phyloP scores from a whole-genome alignment of 2,113 vertebrate species.

The Pseudopipra pipra region DNA sequence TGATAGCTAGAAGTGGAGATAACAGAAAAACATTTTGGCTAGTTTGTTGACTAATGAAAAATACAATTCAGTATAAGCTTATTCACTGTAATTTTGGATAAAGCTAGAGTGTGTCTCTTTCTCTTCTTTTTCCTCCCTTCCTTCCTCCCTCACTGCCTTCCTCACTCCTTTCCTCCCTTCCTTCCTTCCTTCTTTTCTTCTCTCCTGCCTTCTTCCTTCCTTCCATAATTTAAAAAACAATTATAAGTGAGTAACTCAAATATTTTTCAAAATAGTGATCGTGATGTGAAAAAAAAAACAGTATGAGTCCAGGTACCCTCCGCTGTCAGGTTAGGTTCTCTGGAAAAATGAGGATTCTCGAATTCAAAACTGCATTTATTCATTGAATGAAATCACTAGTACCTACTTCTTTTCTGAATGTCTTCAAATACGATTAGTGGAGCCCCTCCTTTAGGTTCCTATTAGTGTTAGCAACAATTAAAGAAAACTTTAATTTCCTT shows the following conservation, averaged over 20 bases:
- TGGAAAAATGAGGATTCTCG: background rate
- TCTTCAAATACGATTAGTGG: background rate
- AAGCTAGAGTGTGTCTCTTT: background rate
- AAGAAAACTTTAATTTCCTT: background rate
- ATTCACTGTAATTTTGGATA: slow-evolving; percentile 13
- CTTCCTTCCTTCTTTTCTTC: background rate
- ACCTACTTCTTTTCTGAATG: background rate
- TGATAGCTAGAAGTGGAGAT: slow-evolving; percentile 7
- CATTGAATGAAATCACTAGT: background rate
- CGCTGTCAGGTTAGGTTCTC: background rate
- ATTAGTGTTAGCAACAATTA: background rate
- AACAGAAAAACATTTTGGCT: background rate
- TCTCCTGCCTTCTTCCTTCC: background rate
- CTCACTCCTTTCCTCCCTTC: too few relatives aligned
- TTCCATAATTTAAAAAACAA: background rate
- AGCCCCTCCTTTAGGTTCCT: background rate
- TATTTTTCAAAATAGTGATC: background rate
- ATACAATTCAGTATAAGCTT: background rate
- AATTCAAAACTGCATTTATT: background rate
- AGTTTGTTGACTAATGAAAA: slow-evolving; percentile 22
- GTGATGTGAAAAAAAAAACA: background rate
- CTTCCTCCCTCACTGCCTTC: too few relatives aligned
- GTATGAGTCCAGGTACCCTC: background rate
- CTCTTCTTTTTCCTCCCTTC: background rate
- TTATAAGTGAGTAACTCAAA: background rate